A percentile compares a stretch with the other conserved stretches of the same genome.
Conservation (phyloP, 2,888 invertebrate genomes). For the Drymonia ruficornis region DNA sequence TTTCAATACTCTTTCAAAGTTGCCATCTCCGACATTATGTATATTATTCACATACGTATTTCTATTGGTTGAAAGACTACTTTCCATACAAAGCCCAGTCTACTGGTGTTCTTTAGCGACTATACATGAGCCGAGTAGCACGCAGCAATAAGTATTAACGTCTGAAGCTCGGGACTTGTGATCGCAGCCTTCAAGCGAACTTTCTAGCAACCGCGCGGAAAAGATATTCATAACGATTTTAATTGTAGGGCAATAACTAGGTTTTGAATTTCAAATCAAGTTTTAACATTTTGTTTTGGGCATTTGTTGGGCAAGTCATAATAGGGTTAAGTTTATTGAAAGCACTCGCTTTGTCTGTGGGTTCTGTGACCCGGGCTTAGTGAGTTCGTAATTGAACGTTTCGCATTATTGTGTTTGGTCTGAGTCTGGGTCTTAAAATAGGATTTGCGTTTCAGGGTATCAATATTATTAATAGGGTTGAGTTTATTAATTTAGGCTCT, state of each 20-base stretch:
- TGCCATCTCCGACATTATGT: no score
- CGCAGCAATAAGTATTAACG: no score
- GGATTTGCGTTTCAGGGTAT: background rate
- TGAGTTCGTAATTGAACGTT: constrained; percentile 13
- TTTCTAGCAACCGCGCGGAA: no score
- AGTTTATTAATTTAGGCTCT: background rate
- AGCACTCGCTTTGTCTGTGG: constrained; percentile 21
- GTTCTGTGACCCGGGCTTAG: constrained; percentile 15
- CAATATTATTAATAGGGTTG: background rate
- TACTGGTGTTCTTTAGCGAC: no score
- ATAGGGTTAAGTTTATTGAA: constrained; percentile 33
- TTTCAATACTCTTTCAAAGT: no score
- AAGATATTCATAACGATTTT: no score
- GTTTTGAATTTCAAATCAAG: constrained; percentile 64
- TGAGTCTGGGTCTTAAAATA: background rate
- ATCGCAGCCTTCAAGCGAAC: no score
- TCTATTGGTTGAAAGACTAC: no score
- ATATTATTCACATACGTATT: no score
- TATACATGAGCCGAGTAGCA: no score
- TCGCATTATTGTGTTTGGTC: constrained; percentile 4
- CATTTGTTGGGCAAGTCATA: constrained; percentile 29
- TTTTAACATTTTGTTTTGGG: constrained; percentile 57
- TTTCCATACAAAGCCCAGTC: no score
- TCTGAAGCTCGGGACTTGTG: no score
- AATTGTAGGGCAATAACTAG: constrained; percentile 53